Evolutionary conservation across 2,113 vertebrate genomes (phyloP), one percentile per base, ranked within the genome.

Genomic region (Brachionichthys hirsutus): DNA sequence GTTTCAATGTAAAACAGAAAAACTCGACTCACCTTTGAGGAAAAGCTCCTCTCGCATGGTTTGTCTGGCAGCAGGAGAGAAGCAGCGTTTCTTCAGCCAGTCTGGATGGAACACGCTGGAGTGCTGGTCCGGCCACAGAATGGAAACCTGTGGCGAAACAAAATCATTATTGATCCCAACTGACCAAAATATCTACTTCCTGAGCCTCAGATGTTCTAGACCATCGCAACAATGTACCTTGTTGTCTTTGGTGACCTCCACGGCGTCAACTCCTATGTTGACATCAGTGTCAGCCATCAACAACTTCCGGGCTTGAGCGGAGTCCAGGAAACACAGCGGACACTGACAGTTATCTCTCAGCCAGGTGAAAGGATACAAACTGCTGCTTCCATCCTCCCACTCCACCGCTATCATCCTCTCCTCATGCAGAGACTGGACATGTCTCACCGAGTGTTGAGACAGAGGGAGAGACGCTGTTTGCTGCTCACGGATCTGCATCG

Each of bases 261-360:
- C 82, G 9, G 75, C 64, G 62, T 93, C 85, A 2, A 91, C 76
- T 15, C 85, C 84, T 1, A 91, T 90, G 88, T 95, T 80, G 16
- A 97, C 80, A 9, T 99, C 94, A 2, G 98, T 87, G 11, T 94
- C 80, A 40, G 92, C 67, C 0, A 96, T 36, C 20, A 89, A 59
- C 56, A 97, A 88, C 54, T 66, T 90, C 14, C 95, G 91, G 0
- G 95, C 95, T 67, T 91, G 75, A 1, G 97, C 96, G 0, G 95
- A 98, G 22, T 81, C 76, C 64, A 98, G 87, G 56, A 92, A 95
- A 63, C 95, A 98, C 2, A 63, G 42, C 0, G 93, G 88, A 70
- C 97, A 99, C 65, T 93, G 96, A 79, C 97, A 99, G 85, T 94
- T 98, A 90, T 98, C 96, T 53, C 96, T 84, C 45, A 98, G 90